Base-by-base conservation (phyloP, 2,888 invertebrate species). In the Smittia aterrima region DNA sequence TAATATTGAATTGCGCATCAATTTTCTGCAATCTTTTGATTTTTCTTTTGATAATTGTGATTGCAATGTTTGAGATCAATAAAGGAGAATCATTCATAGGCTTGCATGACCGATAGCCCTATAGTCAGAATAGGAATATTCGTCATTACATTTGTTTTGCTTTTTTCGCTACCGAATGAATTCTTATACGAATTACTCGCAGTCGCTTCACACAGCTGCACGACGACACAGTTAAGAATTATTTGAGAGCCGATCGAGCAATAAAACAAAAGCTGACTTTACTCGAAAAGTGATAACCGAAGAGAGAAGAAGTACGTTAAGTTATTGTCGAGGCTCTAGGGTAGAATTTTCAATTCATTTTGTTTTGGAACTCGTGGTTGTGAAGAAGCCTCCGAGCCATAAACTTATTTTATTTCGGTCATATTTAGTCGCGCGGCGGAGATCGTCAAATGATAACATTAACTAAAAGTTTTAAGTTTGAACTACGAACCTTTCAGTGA, bases 231-330 rank as follows among this genome's bases (percentile, higher is more conserved):
- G 22, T 7, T 22, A 58, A 58, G 58, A 58, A 58, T 18, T 22
- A 58, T 18, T 11, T 47, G 18, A 22, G 47, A 47, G 47, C 11
- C 47, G 47, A 32, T 32, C 47, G 47, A n/a, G 13, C 47, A 47
- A 22, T 6, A 18, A 64, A 64, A 64, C 25, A n/a, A 27, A 64
- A 64, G n/a, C 7, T 13, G 13, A 9, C 2, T 27, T 64, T 64
- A 64, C 27, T 64, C 64, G 6, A 3, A 32, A 38, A 72, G 58
- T 72, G 72, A 72, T 72, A 58, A 62, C 53, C 16, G 32, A 70
- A 25, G 32, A 22, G 27, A 58, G 72, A 62, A 72, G 58, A 58
- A 24, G 66, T 66, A 11, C 25, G 7, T 4, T 1, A 64, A 64
- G 20, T 27, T 4, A 58, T 22, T 64, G 64, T 64, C 64, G 25